These are phyloP conservation scores for Antrozous pallidus DNA, from an alignment of 2,797 vertebrate genomes.

Conservation along the genomic window DNA sequence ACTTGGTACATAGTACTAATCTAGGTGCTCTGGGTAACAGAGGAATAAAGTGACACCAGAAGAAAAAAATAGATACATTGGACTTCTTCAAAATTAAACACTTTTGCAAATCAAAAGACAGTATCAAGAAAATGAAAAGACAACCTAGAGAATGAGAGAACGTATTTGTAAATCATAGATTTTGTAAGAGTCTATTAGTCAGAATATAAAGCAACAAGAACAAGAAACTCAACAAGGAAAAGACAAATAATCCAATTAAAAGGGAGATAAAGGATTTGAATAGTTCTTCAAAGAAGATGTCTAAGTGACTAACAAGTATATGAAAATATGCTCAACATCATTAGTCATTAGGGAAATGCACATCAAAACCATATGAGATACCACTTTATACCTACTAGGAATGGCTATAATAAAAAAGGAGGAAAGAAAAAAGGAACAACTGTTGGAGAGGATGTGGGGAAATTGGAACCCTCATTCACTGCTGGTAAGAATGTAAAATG, in stretches of 20 bases:
- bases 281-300: background rate
- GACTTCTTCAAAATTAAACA: constrained; percentile 1
- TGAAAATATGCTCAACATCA: background rate
- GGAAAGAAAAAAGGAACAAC: background rate
- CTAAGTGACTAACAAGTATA: background rate
- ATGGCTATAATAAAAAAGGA: background rate
- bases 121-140: constrained; percentile 2
- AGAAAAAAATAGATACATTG: background rate
- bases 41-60: background rate
- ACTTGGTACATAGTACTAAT: background rate
- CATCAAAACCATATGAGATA: background rate
- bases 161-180: background rate
- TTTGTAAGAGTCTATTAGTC: background rate
- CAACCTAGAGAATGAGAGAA: background rate
- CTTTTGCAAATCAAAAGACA: background rate
- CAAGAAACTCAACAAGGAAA: background rate
- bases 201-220: background rate
- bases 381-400: background rate
- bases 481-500: background rate
- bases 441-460: background rate
- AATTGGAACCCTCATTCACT: background rate
- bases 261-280: background rate
- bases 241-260: background rate
- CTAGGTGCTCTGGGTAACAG: background rate
- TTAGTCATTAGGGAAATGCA: background rate